Base-by-base conservation (phyloP, 1,140 invertebrate genomes). In the Caenorhabditis briggsae region DNA sequence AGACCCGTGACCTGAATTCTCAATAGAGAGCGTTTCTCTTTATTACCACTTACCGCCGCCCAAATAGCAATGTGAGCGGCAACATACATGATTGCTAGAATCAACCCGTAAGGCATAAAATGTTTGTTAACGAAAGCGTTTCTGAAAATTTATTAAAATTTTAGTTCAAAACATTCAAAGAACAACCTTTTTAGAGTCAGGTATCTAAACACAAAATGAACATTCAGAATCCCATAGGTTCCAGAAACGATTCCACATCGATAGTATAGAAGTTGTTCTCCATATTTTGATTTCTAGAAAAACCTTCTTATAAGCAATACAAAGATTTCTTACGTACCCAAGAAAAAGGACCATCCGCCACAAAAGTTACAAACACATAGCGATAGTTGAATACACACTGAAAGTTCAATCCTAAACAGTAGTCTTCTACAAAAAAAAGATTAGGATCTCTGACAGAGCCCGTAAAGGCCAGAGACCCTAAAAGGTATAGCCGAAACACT, bases 181-280 rank as follows among this genome's bases (percentile, higher is more conserved):
- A 64, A 2, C 8, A 9, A 64, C 59, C 18, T 64, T 64, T 33
- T 64, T 3, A 64, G 23, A 25, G 59, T 33, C 7, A 64, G 59
- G 14, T 64, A 64, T 64, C 59, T 7, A 8, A 33, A 64, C 7
- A 64, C 14, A 33, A 64, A 64, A 33, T 64, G 59, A 25, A 64
- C 59, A 12, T 64, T 64, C 23, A 64, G 59, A 64, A 64, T 64
- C 11, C 59, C 59, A 64, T 64, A 64, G 7, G 59, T 64, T 25
- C 59, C 59, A 9, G 20, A 25, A 25, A 64, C 9, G 25, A 64
- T 25, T 25, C 20, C 23, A n/a, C 56, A 58, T 18, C 56, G 12
- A 58, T 7, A 58, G 18, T 14, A 58, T 2, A 58, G 14, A 18
- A n/a, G 5, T 7, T 18, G 7, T n/a, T 58, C 56, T 58, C 56